Evolutionary conservation across 2,888 invertebrate genomes (phyloP), one percentile per base, ranked within the genome.

Genomic region (Clivina fossor): DNA sequence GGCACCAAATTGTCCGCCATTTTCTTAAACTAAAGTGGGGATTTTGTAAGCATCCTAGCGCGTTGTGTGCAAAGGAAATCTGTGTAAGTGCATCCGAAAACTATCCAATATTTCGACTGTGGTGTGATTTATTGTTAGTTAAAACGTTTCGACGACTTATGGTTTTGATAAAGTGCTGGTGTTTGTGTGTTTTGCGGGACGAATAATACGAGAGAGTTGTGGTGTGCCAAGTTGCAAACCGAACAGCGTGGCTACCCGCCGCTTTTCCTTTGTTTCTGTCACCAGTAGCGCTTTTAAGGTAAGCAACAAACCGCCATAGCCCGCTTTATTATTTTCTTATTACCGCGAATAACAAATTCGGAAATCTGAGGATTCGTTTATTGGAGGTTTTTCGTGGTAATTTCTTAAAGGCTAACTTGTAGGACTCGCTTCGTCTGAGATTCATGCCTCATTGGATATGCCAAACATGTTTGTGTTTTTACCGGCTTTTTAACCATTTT

Each of bases 231-330:
- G 66, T 68, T 68, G 67, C n/a, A 66, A 69, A 68, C 65, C 66
- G 68, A 73, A 66, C 74, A 74, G 74, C 74, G 74, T 74, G 74
- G 74, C 74, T 73, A 62, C 68, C n/a, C 65, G 68, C 69, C 68
- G 73, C 72, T 71, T 72, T 71, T 71, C 74, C 74, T 74, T 74
- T 74, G 73, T 74, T 74, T 72, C 74, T 71, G 68, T 68, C 69
- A 68, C 65, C n/a, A 60, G 63, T 65, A 68, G 68, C 65, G 64
- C n/a, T 69, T 64, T 60, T 66, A 71, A 73, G 73, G 74, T 74
- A 70, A 73, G 74, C 65, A 61, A 61, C 60, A 28, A 58, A 53
- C 41, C 44, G 44, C 44, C 53, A 53, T 53, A 37, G 53, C 37
- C 44, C 37, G 37, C 44, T 33, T 53, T 35, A 44, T 35, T 44